Percentiles rank a stretch among this genome's conserved stretches.
phyloP scores from a whole-genome alignment of 1,140 invertebrate species.

The Anastrepha obliqua region DNA sequence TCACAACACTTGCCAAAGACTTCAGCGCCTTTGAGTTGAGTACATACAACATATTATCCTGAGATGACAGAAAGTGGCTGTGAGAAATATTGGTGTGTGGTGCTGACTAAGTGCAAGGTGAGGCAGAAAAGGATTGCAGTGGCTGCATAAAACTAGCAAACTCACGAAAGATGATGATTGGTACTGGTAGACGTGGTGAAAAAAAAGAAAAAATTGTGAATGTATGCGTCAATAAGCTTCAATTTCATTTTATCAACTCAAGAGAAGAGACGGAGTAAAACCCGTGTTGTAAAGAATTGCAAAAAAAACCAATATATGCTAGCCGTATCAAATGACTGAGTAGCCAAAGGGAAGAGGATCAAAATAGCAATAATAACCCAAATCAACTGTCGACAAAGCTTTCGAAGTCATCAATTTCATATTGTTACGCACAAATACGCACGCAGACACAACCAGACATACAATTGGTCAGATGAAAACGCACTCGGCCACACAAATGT shows the following conservation, averaged over 20 bases:
- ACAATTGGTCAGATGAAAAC: not conserved
- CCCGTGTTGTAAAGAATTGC: not conserved
- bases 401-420: constrained; percentile 59
- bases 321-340: constrained; percentile 46
- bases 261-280: not conserved
- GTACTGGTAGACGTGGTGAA: not conserved
- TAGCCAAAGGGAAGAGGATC: not conserved
- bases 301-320: constrained; percentile 48
- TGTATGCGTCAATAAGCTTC: not conserved
- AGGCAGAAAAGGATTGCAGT: constrained; percentile 14
- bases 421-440: constrained; percentile 56
- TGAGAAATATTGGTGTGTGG: too few relatives aligned
- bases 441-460: not conserved
- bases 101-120: not conserved
- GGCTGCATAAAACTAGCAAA: not conserved
- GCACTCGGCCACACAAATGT: constrained; percentile 6
- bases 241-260: constrained; percentile 2
- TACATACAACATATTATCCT: not conserved
- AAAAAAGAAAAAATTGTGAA: not conserved
- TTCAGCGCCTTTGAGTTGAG: not conserved
- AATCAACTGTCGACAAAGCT: constrained; percentile 54
- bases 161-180: not conserved
- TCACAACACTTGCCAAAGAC: not conserved
- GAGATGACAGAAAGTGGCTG: not conserved
- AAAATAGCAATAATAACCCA: constrained; percentile 57